Conservation (phyloP, 2,797 vertebrate species). For the Lateolabrax maculatus region DNA sequence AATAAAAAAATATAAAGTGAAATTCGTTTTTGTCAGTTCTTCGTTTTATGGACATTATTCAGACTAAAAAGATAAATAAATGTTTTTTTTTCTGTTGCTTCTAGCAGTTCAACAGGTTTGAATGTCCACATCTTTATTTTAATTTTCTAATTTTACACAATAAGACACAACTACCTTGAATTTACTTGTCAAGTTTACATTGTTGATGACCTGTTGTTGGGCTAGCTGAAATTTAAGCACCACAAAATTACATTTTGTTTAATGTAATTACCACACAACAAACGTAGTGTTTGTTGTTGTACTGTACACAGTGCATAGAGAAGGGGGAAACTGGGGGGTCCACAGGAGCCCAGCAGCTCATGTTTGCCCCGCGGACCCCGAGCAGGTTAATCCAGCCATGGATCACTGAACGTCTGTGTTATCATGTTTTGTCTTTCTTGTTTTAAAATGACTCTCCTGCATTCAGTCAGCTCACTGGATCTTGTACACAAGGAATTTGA, state of each 20-base stretch:
- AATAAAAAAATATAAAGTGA: slow-evolving; percentile 16
- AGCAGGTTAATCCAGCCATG: background rate
- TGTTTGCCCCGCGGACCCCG: background rate
- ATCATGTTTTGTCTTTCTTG: background rate
- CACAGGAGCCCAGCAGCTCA: background rate
- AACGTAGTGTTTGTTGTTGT: background rate
- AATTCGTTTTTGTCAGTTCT: background rate
- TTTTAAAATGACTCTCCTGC: background rate
- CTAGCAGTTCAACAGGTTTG: background rate
- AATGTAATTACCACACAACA: background rate
- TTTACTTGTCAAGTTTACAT: background rate
- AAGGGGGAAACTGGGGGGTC: no score
- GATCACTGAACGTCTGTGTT: background rate
- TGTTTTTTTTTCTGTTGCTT: slow-evolving; percentile 5
- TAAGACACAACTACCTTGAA: no score
- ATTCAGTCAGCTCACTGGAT: no score
- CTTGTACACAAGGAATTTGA: no score
- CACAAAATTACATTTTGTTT: background rate
- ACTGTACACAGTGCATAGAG: background rate
- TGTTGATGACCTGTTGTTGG: background rate
- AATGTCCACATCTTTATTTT: slow-evolving; percentile 9
- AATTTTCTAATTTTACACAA: slow-evolving; percentile 7
- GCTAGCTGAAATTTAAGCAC: background rate
- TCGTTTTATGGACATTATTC: background rate
- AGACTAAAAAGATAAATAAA: slow-evolving; percentile 4